Conservation (phyloP, 1,140 invertebrate genomes). For the Drosophila neocordata region DNA sequence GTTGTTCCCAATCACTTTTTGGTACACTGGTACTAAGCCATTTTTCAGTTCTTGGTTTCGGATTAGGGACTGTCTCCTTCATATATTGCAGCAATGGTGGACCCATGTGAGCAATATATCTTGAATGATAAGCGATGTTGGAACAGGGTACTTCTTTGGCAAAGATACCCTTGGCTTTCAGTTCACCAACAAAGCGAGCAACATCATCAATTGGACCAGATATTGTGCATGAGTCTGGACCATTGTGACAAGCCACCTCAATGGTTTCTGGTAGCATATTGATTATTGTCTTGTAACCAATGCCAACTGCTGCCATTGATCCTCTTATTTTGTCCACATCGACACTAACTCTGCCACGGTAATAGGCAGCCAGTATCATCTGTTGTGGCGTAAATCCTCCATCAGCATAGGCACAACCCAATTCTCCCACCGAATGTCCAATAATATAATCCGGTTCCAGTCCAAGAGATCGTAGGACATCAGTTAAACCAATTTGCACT, state of each 20-base stretch:
- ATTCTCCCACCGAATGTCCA: slow-evolving; percentile 94
- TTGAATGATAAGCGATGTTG: slow-evolving; percentile 93
- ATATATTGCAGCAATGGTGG: slow-evolving; percentile 89
- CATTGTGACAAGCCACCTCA: slow-evolving; percentile 94
- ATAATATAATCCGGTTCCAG: slow-evolving; percentile 92
- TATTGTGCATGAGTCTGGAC: slow-evolving; percentile 92
- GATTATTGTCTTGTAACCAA: slow-evolving; percentile 86
- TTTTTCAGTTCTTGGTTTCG: slow-evolving; percentile 88
- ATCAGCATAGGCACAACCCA: slow-evolving; percentile 96
- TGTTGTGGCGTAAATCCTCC: slow-evolving; percentile 92
- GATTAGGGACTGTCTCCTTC: slow-evolving; percentile 87
- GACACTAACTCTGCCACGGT: slow-evolving; percentile 91
- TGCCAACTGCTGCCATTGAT: slow-evolving; percentile 92
- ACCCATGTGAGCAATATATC: slow-evolving; percentile 89
- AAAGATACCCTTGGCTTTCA: slow-evolving; percentile 90
- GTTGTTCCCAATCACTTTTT: slow-evolving; percentile 89
- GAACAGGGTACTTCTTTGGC: slow-evolving; percentile 91
- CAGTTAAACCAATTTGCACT: slow-evolving; percentile 93
- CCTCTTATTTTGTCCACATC: slow-evolving; percentile 90
- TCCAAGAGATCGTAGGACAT: slow-evolving; percentile 88
- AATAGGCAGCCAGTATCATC: slow-evolving; percentile 92
- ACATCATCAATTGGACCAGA: slow-evolving; percentile 91
- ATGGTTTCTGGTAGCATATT: slow-evolving; percentile 87
- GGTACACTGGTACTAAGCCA: slow-evolving; percentile 95
- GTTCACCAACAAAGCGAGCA: slow-evolving; percentile 87